phyloP scores from a whole-genome alignment of 2,888 invertebrate genomes.

The Biston betularia region DNA sequence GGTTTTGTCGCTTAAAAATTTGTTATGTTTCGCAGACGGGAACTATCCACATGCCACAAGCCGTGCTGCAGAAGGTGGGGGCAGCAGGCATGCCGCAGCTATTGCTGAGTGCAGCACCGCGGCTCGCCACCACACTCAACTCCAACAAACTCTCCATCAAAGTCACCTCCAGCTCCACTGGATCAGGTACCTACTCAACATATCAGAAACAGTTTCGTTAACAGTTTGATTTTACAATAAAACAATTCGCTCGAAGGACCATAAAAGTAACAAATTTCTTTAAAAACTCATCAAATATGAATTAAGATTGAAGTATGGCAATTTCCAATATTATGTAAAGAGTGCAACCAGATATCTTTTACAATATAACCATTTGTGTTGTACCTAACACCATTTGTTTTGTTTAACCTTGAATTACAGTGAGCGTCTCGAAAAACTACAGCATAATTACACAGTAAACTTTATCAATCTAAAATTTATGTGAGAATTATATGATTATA shows the following conservation, averaged over 20 bases:
- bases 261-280: not conserved
- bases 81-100: slow-evolving; percentile 79
- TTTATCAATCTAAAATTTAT: too few relatives aligned
- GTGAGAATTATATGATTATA: too few relatives aligned
- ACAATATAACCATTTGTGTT: too few relatives aligned
- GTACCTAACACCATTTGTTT: too few relatives aligned
- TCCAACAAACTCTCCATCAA: slow-evolving; percentile 90
- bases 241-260: not conserved
- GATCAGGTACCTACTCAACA: slow-evolving; percentile 60
- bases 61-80: slow-evolving; percentile 80
- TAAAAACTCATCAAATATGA: too few relatives aligned
- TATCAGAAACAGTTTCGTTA: not conserved
- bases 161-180: slow-evolving; percentile 83
- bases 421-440: not conserved
- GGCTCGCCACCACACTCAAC: slow-evolving; percentile 75
- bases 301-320: too few relatives aligned
- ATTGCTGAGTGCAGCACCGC: slow-evolving; percentile 76
- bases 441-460: too few relatives aligned
- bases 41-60: slow-evolving; percentile 86
- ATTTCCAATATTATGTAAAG: too few relatives aligned
- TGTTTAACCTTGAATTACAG: too few relatives aligned
- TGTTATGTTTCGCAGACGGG: slow-evolving; percentile 76
- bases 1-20: too few relatives aligned
- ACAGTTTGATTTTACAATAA: not conserved
- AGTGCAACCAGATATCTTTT: too few relatives aligned